These are phyloP conservation scores for Leguminivora glycinivorella DNA, from an alignment of 1,140 invertebrate genomes.

Conservation along the genomic window DNA sequence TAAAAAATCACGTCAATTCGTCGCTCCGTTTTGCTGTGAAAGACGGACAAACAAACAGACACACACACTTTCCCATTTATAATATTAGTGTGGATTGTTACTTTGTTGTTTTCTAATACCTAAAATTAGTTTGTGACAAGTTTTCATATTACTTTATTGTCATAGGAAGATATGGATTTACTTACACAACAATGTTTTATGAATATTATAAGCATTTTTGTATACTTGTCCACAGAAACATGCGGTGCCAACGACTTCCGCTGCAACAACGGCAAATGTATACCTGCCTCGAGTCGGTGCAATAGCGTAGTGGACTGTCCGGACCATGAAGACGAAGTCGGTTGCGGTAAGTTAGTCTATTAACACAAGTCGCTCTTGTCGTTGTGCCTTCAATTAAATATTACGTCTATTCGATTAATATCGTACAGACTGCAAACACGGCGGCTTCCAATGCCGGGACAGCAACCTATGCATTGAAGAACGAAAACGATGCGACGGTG, in stretches of 20 bases:
- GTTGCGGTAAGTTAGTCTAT: constrained; percentile 75
- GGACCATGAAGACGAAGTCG: constrained; percentile 86
- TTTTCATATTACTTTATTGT: too few relatives aligned
- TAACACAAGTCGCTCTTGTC: neutral
- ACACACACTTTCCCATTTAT: too few relatives aligned
- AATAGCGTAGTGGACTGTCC: constrained; percentile 85
- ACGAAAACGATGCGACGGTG: constrained; percentile 85
- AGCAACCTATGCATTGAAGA: constrained; percentile 82
- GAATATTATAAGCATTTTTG: neutral
- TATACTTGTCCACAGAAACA: constrained; percentile 77
- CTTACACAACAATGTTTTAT: too few relatives aligned
- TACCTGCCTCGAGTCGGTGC: constrained; percentile 81
- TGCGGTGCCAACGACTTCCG: constrained; percentile 82
- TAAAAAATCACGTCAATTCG: too few relatives aligned
- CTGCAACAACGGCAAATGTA: constrained; percentile 84
- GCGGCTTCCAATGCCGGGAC: constrained; percentile 61
- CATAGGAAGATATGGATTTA: too few relatives aligned
- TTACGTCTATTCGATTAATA: constrained; percentile 4
- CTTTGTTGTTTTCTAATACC: too few relatives aligned
- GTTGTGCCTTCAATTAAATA: neutral
- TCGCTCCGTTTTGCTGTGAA: too few relatives aligned
- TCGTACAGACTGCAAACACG: constrained; percentile 53
- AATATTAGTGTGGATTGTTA: too few relatives aligned
- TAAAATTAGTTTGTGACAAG: too few relatives aligned
- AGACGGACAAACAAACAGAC: too few relatives aligned